phyloP scores from a whole-genome alignment of 2,113 vertebrate genomes.

The Greenwoodochromis staneri region DNA sequence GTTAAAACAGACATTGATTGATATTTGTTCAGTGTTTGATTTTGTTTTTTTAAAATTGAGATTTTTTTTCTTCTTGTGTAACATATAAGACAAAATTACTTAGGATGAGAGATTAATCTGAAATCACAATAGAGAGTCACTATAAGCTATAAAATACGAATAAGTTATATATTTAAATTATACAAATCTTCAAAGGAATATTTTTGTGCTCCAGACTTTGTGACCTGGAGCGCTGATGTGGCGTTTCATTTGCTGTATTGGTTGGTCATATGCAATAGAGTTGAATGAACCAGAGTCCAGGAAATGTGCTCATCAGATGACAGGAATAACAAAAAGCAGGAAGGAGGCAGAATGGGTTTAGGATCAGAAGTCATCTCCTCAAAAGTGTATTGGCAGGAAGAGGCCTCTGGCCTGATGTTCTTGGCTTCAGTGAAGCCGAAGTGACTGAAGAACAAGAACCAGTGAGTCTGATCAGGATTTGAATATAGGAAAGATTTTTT shows the following conservation, averaged over 20 bases:
- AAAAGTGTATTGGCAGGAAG: background rate
- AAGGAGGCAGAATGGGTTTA: background rate
- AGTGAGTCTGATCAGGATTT: background rate
- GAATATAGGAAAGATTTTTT: background rate
- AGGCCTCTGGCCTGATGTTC: background rate
- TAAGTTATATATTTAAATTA: background rate
- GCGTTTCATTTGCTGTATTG: background rate
- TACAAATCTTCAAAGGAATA: background rate
- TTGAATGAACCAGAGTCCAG: background rate
- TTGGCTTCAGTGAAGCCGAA: background rate
- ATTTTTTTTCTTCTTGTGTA: background rate
- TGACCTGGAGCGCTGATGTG: background rate
- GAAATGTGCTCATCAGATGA: background rate
- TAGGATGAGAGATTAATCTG: background rate
- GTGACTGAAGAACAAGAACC: background rate
- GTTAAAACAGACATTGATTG: background rate
- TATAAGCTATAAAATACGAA: background rate
- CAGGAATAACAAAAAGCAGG: background rate
- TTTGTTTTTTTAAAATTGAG: background rate
- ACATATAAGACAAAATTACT: background rate
- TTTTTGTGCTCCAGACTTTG: background rate
- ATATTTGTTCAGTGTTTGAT: background rate
- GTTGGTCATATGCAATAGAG: background rate
- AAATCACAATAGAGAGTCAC: background rate
- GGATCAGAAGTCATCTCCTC: background rate